Evolutionary conservation across 2,888 invertebrate species (phyloP), one percentile per base, ranked within the genome.

Genomic region (Ectobius pallidus): DNA sequence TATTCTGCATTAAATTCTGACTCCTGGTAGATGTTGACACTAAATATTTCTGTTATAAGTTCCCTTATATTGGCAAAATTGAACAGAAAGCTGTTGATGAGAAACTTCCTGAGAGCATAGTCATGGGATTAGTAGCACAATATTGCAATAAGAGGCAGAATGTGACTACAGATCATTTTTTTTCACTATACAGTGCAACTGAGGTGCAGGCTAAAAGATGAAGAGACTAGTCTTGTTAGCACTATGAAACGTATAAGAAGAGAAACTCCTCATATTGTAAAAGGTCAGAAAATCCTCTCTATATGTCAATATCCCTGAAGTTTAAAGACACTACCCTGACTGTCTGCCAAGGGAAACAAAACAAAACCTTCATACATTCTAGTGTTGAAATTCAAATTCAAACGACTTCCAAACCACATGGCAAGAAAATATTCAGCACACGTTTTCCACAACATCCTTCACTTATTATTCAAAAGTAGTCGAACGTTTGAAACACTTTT

Each of bases 1-100:
- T 80, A 75, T 81, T 79, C 78, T 79, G 78, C 11, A 78, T 78
- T 20, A 79, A 79, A 77, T 80, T 80, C 75, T 80, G 79, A 78
- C 67, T 79, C 20, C 77, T 78, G 67, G 75, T 74, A 16, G 77
- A 78, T 70, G 76, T 78, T 61, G 73, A 69, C 69, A 77, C 75
- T 52, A 78, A 79, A 74, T 78, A 61, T 16, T 44, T 70, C 42
- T 39, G 39, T 61, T 79, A 79, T 77, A 77, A 74, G 9, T 78
- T 79, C 77, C 76, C 77, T 71, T 78, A 78, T 39, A 75, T 78
- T 61, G 76, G 75, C 71, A 76, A 76, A 71, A 74, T 77, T 75
- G 77, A 77, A 69, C 62, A 55, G 70, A 62, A 71, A 72, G 39
- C 70, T 70, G 62, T 69, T 32, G 76, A 76, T 74, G 71, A 74